Percentiles rank a stretch among this genome's conserved stretches.
Conservation (phyloP, 2,113 vertebrate genomes). For the Speoplatyrhinus poulsoni region DNA sequence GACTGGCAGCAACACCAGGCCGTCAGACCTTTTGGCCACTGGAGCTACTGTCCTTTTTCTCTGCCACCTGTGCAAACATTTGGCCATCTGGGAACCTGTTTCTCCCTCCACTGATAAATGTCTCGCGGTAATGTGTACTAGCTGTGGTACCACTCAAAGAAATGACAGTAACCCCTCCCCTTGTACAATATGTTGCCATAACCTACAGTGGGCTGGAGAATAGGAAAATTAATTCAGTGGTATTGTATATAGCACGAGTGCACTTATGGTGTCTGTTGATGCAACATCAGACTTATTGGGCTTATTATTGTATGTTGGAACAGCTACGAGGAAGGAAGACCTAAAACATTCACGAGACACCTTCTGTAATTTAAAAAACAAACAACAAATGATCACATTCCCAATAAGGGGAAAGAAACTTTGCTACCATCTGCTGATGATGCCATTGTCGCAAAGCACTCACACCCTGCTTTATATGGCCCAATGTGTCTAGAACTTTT, state of each 20-base stretch:
- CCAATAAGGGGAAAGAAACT: constrained; percentile 1
- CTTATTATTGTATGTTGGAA: constrained; percentile 29
- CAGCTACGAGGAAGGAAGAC: constrained; percentile 19
- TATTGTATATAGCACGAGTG: constrained; percentile 48
- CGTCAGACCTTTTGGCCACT: too few species aligned
- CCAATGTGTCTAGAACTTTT: constrained; percentile 30
- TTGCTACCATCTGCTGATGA: constrained; percentile 8
- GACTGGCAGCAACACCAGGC: too few species aligned
- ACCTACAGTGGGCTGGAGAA: constrained; percentile 37
- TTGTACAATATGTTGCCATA: constrained; percentile 28
- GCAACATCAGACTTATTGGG: constrained; percentile 28
- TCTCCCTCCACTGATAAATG: constrained; percentile 13
- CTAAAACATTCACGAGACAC: constrained; percentile 48
- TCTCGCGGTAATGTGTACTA: constrained; percentile 8
- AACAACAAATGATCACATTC: constrained; percentile 20
- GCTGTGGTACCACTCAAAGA: constrained; percentile 9
- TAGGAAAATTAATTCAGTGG: constrained; percentile 42
- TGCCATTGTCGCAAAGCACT: background rate
- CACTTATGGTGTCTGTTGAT: constrained; percentile 40
- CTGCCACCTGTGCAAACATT: constrained; percentile 30
- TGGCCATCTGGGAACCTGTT: constrained; percentile 8
- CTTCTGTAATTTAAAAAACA: constrained; percentile 34
- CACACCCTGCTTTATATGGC: constrained; percentile 28
- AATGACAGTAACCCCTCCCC: constrained; percentile 29
- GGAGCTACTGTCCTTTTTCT: background rate